A percentile compares a stretch with the other conserved stretches of the same genome.
Conservation (phyloP, 2,113 vertebrate genomes). For the Dipodomys ordii region DNA sequence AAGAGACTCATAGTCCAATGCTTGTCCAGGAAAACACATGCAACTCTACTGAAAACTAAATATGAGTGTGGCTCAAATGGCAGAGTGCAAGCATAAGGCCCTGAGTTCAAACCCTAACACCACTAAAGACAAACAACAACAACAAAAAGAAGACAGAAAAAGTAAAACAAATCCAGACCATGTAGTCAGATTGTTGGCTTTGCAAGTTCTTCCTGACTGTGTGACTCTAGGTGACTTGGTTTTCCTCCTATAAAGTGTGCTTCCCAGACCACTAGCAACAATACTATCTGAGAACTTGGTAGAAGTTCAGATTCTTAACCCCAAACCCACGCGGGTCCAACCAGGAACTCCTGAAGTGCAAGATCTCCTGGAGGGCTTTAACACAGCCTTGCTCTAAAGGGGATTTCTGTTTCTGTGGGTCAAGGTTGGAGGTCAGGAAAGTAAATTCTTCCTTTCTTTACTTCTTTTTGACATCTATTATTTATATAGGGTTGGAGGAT, state of each 20-base stretch:
- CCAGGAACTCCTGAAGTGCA: neutral
- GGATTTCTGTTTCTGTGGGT: constrained; percentile 10
- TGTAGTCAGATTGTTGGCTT: neutral
- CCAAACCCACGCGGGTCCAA: neutral
- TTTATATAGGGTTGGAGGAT: no score
- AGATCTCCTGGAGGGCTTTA: neutral
- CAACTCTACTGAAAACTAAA: no score
- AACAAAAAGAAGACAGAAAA: no score
- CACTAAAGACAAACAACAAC: no score
- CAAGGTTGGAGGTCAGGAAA: neutral
- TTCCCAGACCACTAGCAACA: neutral
- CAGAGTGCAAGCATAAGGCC: no score
- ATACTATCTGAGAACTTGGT: neutral
- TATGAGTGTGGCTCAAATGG: no score
- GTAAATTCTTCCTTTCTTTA: no score
- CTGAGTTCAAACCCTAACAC: no score
- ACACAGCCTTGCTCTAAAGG: neutral
- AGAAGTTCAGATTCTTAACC: neutral
- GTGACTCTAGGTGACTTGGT: neutral
- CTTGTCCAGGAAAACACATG: no score
- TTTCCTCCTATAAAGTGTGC: neutral
- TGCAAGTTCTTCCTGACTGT: neutral
- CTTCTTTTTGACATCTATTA: no score
- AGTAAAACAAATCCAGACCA: neutral
- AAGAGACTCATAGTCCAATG: no score